Base-by-base conservation (phyloP, 2,888 invertebrate genomes). In the Drosophila conformis region DNA sequence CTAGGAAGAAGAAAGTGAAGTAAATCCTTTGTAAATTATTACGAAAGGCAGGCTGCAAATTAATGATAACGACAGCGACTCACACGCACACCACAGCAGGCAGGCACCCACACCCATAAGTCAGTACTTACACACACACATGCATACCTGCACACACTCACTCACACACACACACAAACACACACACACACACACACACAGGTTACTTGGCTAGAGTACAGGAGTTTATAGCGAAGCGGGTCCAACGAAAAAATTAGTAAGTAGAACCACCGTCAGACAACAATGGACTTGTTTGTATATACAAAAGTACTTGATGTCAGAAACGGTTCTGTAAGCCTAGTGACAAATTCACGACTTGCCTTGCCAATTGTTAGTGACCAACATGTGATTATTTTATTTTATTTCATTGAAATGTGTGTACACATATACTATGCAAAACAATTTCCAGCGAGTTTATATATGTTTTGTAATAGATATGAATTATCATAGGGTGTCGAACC, bases 1-100 rank as follows among this genome's bases (percentile, higher is more conserved):
- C 69, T 49, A 58, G 53, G 54, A 67, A 46, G 38, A 40, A 73
- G 46, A 75, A 74, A 53, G 64, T 67, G 59, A 67, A 69, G 72
- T 69, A 82, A 76, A 78, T 81, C 78, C 85, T 82, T 74, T 78
- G 72, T 86, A 86, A 86, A 83, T 83, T 87, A 86, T 86, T 85
- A 72, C 87, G 69, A 80, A 86, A 78, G 82, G 80, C 77, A 70
- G 83, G 78, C 85, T 86, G 85, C 87, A 86, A 86, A 86, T 86
- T 87, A 86, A 86, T 82, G 85, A 86, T 86, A 86, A 86, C 87
- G 80, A 68, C 78, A 69, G 70, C 62, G 59, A 59, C 81, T 73
- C 74, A 74, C 56, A 69, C 49, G 52, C 75, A 57, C 49, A 69
- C 33, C 54, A 40, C 48, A 59, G 49, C 8, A 60, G 48, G 36